These are phyloP conservation scores for Apodemus speciosus DNA, from an alignment of 2,113 vertebrate genomes.

Conservation along the genomic window DNA sequence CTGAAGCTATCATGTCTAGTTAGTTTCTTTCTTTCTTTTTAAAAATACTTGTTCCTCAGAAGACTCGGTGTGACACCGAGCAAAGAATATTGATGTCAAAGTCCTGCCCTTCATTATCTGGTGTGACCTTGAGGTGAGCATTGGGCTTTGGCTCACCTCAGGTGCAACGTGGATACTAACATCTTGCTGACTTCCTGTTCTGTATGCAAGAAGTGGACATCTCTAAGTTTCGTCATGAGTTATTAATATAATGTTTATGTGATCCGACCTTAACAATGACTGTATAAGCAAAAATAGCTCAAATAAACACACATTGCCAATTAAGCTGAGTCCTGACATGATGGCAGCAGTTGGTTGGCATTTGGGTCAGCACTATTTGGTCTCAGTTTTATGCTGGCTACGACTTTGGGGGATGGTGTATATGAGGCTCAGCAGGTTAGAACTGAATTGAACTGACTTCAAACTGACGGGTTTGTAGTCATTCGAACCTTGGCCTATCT, in stretches of 20 bases:
- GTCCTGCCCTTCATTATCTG: not conserved
- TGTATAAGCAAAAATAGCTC: not conserved
- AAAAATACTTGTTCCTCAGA: not conserved
- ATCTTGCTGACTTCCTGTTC: not conserved
- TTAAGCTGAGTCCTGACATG: not conserved
- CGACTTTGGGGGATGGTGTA: not conserved
- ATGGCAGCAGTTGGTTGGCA: not conserved
- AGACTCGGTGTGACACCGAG: not conserved
- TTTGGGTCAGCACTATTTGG: not conserved
- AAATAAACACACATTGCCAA: not conserved
- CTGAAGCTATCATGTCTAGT: not conserved
- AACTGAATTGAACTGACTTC: not conserved
- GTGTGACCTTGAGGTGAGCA: not conserved
- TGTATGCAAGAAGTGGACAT: not conserved
- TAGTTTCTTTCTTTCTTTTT: not conserved
- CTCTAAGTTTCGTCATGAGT: not conserved
- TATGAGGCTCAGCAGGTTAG: not conserved
- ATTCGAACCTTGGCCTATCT: not conserved
- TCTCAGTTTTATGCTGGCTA: not conserved
- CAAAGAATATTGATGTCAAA: not conserved
- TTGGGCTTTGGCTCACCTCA: not conserved
- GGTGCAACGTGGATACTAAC: not conserved
- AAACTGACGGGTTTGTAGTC: not conserved
- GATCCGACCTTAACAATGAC: conserved; percentile 3
- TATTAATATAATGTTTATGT: not conserved